Evolutionary conservation across 2,797 vertebrate genomes (phyloP).

Genomic region (Thunnus albacares): DNA sequence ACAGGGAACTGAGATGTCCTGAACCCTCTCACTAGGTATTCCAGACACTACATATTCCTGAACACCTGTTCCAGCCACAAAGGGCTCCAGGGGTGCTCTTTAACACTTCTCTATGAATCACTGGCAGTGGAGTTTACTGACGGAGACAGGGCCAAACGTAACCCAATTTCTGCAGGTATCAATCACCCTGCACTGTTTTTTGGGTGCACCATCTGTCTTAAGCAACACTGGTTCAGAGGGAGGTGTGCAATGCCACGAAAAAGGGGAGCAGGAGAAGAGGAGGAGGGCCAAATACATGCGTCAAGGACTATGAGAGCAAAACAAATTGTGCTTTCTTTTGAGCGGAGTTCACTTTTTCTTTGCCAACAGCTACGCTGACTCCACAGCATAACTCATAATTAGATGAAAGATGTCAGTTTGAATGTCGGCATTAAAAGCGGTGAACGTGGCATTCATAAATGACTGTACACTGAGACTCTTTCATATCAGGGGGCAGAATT

Average conservation of each 20-base stretch:
- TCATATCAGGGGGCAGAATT: conserved; percentile 78
- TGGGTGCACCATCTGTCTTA: conserved; percentile 84
- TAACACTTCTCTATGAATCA: conserved; percentile 84
- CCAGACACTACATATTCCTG: conserved; percentile 68
- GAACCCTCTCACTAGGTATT: conserved; percentile 58
- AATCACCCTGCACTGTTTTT: conserved; percentile 80
- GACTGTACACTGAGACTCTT: conserved; percentile 70
- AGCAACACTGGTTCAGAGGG: conserved; percentile 68
- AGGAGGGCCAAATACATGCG: conserved; percentile 60
- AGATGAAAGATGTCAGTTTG: conserved; percentile 78
- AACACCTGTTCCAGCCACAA: conserved; percentile 78
- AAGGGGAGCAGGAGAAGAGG: conserved; percentile 24
- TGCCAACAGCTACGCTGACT: conserved; percentile 51
- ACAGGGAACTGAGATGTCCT: conserved; percentile 33
- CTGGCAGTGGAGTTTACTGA: conserved; percentile 78
- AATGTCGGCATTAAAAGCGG: conserved; percentile 76
- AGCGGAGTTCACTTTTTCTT: conserved; percentile 58
- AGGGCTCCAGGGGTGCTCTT: conserved; percentile 76
- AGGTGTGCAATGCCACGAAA: conserved; percentile 57
- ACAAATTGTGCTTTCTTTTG: conserved; percentile 58
- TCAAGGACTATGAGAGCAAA: conserved; percentile 70
- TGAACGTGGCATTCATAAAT: conserved; percentile 79
- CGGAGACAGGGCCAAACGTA: conserved; percentile 84
- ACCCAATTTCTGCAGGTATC: conserved; percentile 88
- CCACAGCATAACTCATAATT: conserved; percentile 80